Conservation (phyloP, 1,140 invertebrate species). For the Muscidifurax raptorellus region DNA sequence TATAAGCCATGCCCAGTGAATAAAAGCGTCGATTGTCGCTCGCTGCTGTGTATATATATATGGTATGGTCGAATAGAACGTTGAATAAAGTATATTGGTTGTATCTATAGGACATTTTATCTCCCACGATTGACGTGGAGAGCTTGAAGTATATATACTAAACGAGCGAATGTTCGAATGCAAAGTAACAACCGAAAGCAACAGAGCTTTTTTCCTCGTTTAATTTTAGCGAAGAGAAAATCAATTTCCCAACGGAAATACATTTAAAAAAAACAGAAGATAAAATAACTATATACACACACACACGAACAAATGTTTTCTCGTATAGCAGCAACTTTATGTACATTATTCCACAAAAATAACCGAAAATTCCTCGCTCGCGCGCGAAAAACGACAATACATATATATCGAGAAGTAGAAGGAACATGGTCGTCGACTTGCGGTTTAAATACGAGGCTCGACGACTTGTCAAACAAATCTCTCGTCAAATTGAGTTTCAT, state of each 20-base stretch:
- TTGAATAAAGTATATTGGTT: not conserved
- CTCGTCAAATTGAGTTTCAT: slow-evolving; percentile 46
- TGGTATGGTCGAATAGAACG: not conserved
- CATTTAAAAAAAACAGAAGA: not conserved
- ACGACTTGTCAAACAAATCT: slow-evolving; percentile 30
- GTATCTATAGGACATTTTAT: not conserved
- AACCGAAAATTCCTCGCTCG: not conserved
- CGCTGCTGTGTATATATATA: not conserved
- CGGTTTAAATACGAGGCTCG: not conserved
- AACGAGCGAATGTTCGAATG: too few relatives aligned
- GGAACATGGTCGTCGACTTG: too few relatives aligned
- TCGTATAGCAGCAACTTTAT: not conserved
- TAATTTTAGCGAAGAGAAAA: slow-evolving; percentile 5
- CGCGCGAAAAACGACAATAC: not conserved
- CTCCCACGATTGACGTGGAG: not conserved
- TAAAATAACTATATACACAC: not conserved
- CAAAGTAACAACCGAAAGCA: too few relatives aligned
- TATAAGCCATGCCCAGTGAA: slow-evolving; percentile 2
- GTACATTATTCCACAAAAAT: not conserved
- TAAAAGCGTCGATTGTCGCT: not conserved
- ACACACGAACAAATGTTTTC: slow-evolving; percentile 6
- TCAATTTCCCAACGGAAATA: slow-evolving; percentile 10
- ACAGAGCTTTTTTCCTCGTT: not conserved
- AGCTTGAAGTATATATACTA: too few relatives aligned
- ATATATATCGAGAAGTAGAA: not conserved